phyloP scores from a whole-genome alignment of 2,797 vertebrate species.

The Phylloscopus collybita region DNA sequence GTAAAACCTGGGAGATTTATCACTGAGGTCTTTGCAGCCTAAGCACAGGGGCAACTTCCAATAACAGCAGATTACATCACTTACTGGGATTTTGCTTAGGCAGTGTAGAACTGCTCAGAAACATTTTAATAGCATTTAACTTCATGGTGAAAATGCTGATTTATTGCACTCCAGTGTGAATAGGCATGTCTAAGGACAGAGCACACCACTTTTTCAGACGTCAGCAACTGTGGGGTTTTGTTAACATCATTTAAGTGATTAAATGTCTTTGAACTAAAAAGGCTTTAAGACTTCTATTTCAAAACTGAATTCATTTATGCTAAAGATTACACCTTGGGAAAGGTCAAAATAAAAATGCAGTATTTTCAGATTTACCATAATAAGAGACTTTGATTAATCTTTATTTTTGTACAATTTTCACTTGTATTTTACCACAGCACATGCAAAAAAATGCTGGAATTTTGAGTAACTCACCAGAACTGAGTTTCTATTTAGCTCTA shows the following conservation, averaged over 20 bases:
- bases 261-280: not conserved
- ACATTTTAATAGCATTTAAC: not conserved
- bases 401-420: not conserved
- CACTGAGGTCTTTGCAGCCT: not conserved
- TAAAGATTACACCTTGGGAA: not conserved
- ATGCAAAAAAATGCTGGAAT: not conserved
- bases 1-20: not conserved
- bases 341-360: not conserved
- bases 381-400: not conserved
- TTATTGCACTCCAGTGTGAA: not conserved
- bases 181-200: not conserved
- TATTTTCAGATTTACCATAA: not conserved
- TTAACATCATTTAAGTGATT: not conserved
- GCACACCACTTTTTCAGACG: not conserved
- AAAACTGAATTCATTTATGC: not conserved
- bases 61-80: not conserved
- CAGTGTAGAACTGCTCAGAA: not conserved
- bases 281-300: not conserved
- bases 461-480: not conserved
- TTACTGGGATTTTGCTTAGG: not conserved
- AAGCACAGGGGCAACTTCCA: not conserved
- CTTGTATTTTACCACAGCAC: not conserved
- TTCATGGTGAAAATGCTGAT: constrained; percentile 32
- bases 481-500: not conserved
- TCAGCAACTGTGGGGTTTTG: not conserved